phyloP scores from a whole-genome alignment of 2,113 vertebrate genomes.

The Pteronura brasiliensis region DNA sequence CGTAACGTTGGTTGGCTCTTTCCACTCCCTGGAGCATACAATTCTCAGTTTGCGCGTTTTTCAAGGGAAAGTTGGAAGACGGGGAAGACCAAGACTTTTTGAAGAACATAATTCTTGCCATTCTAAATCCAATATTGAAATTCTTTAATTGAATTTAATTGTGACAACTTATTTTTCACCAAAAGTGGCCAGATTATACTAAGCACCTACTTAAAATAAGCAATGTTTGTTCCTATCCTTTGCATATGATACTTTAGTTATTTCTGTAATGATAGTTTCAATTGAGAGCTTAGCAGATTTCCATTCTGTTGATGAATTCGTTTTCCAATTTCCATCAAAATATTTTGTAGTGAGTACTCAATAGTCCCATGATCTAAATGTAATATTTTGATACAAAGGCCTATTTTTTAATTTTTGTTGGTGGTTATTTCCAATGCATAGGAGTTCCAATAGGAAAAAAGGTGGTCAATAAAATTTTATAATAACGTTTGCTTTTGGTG shows the following conservation, averaged over 20 bases:
- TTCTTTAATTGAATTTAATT: not conserved
- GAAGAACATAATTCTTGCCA: not conserved
- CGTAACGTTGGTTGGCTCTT: not conserved
- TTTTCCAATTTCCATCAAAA: not conserved
- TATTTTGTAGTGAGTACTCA: not conserved
- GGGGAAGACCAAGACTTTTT: not conserved
- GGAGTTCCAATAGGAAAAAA: not conserved
- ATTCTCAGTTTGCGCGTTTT: not conserved
- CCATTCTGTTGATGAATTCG: not conserved
- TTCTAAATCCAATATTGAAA: not conserved
- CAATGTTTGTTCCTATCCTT: not conserved
- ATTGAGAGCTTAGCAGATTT: not conserved
- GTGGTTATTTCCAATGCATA: not conserved
- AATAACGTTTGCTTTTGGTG: conserved; percentile 14
- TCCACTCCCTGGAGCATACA: not conserved
- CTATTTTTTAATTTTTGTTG: not conserved
- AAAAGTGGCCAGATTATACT: not conserved
- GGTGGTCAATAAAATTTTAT: not conserved
- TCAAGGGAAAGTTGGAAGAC: not conserved
- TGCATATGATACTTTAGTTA: not conserved
- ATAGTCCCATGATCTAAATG: not conserved
- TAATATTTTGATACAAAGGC: conserved; percentile 3
- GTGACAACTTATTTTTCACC: not conserved
- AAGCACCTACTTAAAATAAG: not conserved
- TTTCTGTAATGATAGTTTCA: not conserved